Evolutionary conservation across 64 coral and sea anemone species (phyloP), one percentile per base, ranked within the genome.

Genomic region (Stylophora pistillata): DNA sequence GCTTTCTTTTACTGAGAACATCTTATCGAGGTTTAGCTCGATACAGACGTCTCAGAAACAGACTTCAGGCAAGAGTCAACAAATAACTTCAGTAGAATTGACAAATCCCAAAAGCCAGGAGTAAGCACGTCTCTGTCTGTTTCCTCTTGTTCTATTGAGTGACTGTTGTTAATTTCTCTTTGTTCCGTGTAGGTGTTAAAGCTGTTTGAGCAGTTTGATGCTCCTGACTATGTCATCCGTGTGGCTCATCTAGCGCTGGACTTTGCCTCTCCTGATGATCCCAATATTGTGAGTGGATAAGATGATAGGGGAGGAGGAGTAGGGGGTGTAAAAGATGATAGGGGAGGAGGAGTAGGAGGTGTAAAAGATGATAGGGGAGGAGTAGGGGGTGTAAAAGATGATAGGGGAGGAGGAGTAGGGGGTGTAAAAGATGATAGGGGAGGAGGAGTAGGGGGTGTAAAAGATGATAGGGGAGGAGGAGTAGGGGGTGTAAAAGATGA

Each of bases 151-250:
- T 47, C 37, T 47, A 47, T 47, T 47, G 37, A 4, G 21, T 74
- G 15, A 30, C 4, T 56, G 28, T 72, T 86, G 4, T 12, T 21
- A 21, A 29, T 18, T 23, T 77, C 59, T 21, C 10, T n/a, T 26
- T 79, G 58, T 59, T 55, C 10, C 56, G 52, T 89, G 2, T 29
- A 98, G 96, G 89, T 98, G 23, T 95, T 99, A 87, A 88, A 94
- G 58, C 74, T 99, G 41, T 99, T 99, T 88, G 96, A 99, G 54
- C 96, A 99, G 72, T 99, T 99, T 88, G 96, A 95, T 28, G 93
- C 91, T 0, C 90, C 91, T 71, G 96, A 99, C 58, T 88, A 90
- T 78, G 96, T 99, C 25, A 86, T 99, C 27, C 79, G 32, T 61
- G 87, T 92, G 23, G 96, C 96, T 17, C 88, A 93, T 28, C 83